These are phyloP conservation scores for Aurelia aurita complex sp. Pacific DNA, from an alignment of 30 jellyfish, hydroid and myxozoan genomes.

Conservation along the genomic window DNA sequence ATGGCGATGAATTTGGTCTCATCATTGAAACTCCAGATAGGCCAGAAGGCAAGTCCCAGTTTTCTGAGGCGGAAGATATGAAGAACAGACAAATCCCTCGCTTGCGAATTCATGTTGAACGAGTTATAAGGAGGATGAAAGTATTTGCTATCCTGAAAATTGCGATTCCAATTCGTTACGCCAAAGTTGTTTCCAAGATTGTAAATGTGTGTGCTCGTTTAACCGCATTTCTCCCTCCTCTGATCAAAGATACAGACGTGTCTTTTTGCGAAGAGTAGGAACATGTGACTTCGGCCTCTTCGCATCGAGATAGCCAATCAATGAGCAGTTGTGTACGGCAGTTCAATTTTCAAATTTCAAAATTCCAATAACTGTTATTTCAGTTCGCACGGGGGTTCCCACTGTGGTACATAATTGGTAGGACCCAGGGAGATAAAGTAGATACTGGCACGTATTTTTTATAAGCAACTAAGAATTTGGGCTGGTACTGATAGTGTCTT, in stretches of 20 bases:
- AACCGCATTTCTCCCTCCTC: conserved; percentile 12
- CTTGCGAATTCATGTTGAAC: conserved; percentile 25
- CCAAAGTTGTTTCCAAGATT: conserved; percentile 2
- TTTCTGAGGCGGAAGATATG: conserved; percentile 17
- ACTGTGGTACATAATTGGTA: too few species aligned
- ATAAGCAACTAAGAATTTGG: too few species aligned
- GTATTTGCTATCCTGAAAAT: neutral
- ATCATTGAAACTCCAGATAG: conserved; percentile 16
- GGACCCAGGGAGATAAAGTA: too few species aligned
- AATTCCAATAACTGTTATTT: too few species aligned
- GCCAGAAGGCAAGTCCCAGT: conserved; percentile 11
- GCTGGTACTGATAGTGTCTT: too few species aligned
- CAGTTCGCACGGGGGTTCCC: too few species aligned
- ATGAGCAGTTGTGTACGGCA: too few species aligned
- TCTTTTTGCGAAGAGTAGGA: neutral
- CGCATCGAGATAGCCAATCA: too few species aligned
- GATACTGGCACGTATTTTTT: too few species aligned
- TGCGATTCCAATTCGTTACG: conserved; percentile 2
- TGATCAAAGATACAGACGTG: conserved; percentile 18
- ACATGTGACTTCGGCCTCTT: too few species aligned
- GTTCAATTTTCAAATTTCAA: too few species aligned
- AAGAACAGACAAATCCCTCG: conserved; percentile 16
- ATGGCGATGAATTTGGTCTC: neutral
- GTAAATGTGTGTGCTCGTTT: neutral
- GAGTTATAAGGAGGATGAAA: conserved; percentile 14